These are phyloP conservation scores for Parelbella ahira DNA, from an alignment of 2,888 invertebrate species.

Conservation along the genomic window DNA sequence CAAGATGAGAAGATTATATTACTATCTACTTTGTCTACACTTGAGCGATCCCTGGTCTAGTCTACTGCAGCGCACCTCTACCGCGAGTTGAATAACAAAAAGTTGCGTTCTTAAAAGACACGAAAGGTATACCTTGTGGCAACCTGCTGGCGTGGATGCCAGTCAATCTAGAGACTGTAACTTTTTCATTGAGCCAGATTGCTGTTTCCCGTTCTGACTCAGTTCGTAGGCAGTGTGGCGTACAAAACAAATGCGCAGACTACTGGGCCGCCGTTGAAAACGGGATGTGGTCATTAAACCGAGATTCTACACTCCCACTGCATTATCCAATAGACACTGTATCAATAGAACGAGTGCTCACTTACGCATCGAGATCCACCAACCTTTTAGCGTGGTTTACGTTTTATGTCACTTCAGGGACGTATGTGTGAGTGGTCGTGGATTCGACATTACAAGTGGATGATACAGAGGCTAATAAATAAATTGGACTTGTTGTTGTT, in stretches of 20 bases:
- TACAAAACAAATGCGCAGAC: slow-evolving; percentile 70
- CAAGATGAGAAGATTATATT: too few relatives aligned
- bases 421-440: too few relatives aligned
- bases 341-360: slow-evolving; percentile 30
- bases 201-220: slow-evolving; percentile 67
- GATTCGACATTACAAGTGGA: slow-evolving; percentile 9
- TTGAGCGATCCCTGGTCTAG: too few relatives aligned
- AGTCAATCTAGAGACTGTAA: slow-evolving; percentile 52
- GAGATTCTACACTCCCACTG: slow-evolving; percentile 59
- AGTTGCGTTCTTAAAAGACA: neutral
- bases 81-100: too few relatives aligned
- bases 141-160: slow-evolving; percentile 35
- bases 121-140: neutral
- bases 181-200: slow-evolving; percentile 58
- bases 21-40: too few relatives aligned
- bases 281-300: slow-evolving; percentile 76
- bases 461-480: slow-evolving; percentile 12
- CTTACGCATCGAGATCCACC: slow-evolving; percentile 16
- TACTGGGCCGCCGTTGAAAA: slow-evolving; percentile 55
- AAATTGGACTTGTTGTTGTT: slow-evolving; percentile 12
- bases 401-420: slow-evolving; percentile 27
- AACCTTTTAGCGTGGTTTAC: slow-evolving; percentile 19
- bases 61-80: too few relatives aligned
- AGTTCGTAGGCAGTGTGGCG: slow-evolving; percentile 50
- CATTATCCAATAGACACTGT: slow-evolving; percentile 31